phyloP scores from a whole-genome alignment of 2,797 vertebrate genomes.

The Emydoidea blandingii region DNA sequence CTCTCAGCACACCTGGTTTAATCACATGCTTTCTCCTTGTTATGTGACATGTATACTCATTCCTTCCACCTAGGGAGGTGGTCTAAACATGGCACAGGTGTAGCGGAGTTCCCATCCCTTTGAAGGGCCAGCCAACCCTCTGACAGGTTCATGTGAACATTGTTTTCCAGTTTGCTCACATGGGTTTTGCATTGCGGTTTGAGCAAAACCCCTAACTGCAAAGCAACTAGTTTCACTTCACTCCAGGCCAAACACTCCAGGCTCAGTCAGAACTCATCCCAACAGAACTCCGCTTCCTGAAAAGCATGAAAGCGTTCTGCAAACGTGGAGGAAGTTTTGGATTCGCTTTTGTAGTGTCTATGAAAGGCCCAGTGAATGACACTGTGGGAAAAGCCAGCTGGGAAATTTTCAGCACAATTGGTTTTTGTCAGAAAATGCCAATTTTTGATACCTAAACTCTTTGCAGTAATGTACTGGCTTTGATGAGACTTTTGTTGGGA shows the following conservation, averaged over 20 bases:
- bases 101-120: not conserved
- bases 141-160: not conserved
- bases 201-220: not conserved
- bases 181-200: not conserved
- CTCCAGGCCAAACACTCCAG: not conserved
- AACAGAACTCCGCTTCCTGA: not conserved
- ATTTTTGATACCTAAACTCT: not conserved
- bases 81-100: not conserved
- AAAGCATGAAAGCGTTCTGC: conserved; percentile 1
- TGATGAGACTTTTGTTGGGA: not conserved
- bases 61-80: not conserved
- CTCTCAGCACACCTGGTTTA: not conserved
- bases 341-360: not conserved
- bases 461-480: not conserved
- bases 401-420: not conserved
- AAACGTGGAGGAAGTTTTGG: not conserved
- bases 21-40: not conserved
- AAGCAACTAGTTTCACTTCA: accelerated
- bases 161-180: not conserved
- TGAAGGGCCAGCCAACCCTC: not conserved
- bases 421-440: not conserved
- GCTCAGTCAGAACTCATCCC: not conserved
- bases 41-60: not conserved
- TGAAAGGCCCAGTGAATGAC: not conserved
- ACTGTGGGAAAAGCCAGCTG: not conserved